A percentile compares a stretch with the other conserved stretches of the same genome.
Conservation (phyloP, 2,113 vertebrate genomes). For the Lates calcarifer region DNA sequence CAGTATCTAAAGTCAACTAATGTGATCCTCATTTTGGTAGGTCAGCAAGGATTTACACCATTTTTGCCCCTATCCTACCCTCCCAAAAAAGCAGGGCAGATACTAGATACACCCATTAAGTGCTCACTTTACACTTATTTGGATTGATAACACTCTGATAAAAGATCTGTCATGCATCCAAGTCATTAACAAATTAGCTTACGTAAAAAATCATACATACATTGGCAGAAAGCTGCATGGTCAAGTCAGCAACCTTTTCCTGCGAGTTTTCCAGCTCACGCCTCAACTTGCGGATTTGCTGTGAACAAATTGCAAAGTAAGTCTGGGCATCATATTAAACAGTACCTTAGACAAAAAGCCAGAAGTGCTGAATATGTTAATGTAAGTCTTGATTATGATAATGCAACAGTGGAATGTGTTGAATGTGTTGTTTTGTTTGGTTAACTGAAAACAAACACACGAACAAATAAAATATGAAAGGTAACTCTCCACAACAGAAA, state of each 20-base stretch:
- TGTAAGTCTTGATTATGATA: background rate
- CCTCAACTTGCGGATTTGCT: conserved; percentile 98
- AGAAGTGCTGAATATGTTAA: background rate
- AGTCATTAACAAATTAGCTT: conserved; percentile 14
- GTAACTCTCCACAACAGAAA: background rate
- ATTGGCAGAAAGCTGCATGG: conserved; percentile 94
- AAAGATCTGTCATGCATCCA: conserved; percentile 5
- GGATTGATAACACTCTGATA: background rate
- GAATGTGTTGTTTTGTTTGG: conserved; percentile 6
- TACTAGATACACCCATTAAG: background rate
- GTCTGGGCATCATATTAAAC: background rate
- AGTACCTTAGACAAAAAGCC: background rate
- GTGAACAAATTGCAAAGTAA: conserved; percentile 34
- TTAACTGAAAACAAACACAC: background rate
- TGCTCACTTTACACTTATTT: background rate
- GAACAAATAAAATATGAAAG: conserved; percentile 15
- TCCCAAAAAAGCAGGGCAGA: background rate
- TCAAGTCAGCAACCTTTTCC: conserved; percentile 96
- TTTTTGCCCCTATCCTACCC: background rate
- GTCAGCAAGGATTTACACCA: background rate
- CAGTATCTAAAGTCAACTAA: background rate
- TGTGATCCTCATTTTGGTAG: background rate
- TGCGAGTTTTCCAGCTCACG: conserved; percentile 95
- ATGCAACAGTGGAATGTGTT: conserved; percentile 9
- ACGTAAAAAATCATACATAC: conserved; percentile 81